Base-by-base conservation (phyloP, 2,797 vertebrate genomes). In the Balearica regulorum region DNA sequence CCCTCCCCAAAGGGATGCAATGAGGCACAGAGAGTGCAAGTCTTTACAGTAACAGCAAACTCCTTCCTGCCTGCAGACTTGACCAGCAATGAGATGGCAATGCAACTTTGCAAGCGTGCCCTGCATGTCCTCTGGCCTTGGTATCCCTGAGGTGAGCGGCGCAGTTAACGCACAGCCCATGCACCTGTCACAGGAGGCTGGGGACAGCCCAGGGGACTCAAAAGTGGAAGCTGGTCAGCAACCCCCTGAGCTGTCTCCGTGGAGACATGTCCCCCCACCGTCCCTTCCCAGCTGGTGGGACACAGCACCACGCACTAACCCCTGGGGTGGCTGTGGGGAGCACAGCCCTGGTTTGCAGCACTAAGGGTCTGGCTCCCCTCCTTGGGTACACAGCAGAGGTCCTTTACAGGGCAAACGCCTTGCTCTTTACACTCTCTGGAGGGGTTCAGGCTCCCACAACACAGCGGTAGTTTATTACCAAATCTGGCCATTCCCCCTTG, bases 41-140 rank as follows among this genome's bases (percentile, higher is more conserved):
- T 83, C 83, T 93, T 83, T 86, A 95, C 92, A 93, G 89, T 85
- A 86, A 76, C 62, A 82, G 65, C 93, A 66, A 69, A 69, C 68
- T 66, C 81, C 78, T 81, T 60, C 55, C 24, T 82, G 70, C 76
- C 58, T 73, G 71, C 58, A 62, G 69, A 28, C 29, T 53, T 81
- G 58, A 76, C 51, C 62, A 86, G 70, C 65, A 72, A 44, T 39
- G 75, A 78, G 41, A 53, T 3, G 51, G 75, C 70, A 81, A 46
- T 21, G 46, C 16, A 24, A 61, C n/a, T 84, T 71, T 31, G 49
- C 55, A 72, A 70, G 83, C 11, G 2, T 66, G 90, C 55, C 83
- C 71, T 58, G 43, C 53, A 17, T 37, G 87, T 54, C 61, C 78
- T 80, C 57, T 68, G 8, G 0, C 75, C 79, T 69, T 41, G 31